Conservation (phyloP, 2,113 vertebrate genomes). For the Paracyprichromis sp. region DNA sequence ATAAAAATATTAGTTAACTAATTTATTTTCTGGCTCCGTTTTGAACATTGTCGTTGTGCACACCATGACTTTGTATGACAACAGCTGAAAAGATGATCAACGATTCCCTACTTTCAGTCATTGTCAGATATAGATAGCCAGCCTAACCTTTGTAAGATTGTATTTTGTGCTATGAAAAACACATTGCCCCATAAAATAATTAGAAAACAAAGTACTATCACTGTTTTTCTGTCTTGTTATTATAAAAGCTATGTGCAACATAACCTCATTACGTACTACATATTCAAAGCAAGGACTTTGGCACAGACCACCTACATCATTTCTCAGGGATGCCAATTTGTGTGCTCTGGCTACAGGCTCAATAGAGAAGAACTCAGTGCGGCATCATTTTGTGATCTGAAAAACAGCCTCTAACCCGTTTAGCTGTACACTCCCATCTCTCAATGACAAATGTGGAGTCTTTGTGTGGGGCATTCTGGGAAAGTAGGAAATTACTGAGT, state of each 20-base stretch:
- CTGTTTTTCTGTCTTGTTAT: neutral
- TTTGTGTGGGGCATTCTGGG: neutral
- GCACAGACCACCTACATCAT: neutral
- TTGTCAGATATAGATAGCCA: neutral
- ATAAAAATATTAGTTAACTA: neutral
- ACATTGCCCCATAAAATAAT: too few species aligned
- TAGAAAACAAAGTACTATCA: neutral
- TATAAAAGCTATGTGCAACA: neutral
- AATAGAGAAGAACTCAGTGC: neutral
- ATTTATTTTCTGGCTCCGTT: neutral
- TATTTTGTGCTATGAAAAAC: neutral
- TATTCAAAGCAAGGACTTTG: neutral
- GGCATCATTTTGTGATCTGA: neutral
- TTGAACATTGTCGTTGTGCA: rapidly evolving
- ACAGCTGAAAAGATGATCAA: neutral
- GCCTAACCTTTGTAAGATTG: too few species aligned
- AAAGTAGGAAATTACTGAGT: neutral
- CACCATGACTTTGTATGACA: neutral
- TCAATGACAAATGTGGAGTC: neutral
- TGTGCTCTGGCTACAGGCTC: neutral
- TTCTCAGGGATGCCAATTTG: neutral
- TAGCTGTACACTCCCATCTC: neutral
- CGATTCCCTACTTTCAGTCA: neutral
- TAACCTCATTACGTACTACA: neutral
- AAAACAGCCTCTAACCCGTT: neutral